phyloP scores from a whole-genome alignment of 2,888 invertebrate genomes.

The Dromius quadrimaculatus region DNA sequence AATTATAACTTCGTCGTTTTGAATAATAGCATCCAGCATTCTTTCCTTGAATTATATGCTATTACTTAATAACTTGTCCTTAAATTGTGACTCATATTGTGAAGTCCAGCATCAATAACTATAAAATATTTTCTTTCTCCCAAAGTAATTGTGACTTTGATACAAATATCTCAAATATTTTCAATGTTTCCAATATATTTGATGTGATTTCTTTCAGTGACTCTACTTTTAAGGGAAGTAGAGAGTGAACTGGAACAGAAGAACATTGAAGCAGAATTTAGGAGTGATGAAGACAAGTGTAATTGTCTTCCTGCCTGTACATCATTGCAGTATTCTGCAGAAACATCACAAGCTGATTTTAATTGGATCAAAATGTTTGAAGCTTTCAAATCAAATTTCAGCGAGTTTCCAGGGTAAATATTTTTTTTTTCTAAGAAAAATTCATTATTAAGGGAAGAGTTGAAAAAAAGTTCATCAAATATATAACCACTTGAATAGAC shows the following conservation, averaged over 20 bases:
- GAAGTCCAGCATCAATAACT: no score
- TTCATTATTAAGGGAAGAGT: conserved; percentile 8
- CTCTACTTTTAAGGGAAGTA: conserved; percentile 69
- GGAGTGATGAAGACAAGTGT: conserved; percentile 64
- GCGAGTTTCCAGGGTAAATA: conserved; percentile 64
- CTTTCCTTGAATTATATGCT: no score
- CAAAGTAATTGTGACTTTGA: no score
- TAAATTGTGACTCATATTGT: no score
- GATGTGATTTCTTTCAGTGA: conserved; percentile 63
- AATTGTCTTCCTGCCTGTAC: conserved; percentile 76
- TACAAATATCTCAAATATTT: not conserved
- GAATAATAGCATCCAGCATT: no score
- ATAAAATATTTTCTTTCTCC: no score
- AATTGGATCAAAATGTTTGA: conserved; percentile 73
- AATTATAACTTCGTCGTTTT: no score
- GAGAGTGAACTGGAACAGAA: conserved; percentile 63
- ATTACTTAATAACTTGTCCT: no score
- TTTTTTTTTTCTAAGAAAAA: not conserved
- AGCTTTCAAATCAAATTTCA: conserved; percentile 67
- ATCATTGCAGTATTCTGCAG: conserved; percentile 78
- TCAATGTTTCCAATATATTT: not conserved
- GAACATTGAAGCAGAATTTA: conserved; percentile 56
- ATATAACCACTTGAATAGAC: no score
- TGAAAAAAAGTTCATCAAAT: no score
- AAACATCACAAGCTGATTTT: conserved; percentile 79